Percentiles rank a stretch among this genome's conserved stretches.
These are phyloP conservation scores for Platycheirus albimanus DNA, from an alignment of 2,888 invertebrate species.

Conservation along the genomic window DNA sequence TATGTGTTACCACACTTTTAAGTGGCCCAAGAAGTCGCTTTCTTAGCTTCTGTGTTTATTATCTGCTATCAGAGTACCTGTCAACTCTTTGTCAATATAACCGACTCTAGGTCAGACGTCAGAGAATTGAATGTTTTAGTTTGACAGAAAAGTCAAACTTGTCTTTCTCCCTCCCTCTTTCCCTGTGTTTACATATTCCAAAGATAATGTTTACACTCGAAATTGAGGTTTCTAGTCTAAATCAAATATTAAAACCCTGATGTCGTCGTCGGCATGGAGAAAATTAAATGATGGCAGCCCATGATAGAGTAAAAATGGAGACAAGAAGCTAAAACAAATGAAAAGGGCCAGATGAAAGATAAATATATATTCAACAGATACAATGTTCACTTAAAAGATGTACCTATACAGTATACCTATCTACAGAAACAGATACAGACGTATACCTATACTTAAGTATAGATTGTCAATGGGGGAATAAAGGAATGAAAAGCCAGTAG, in stretches of 20 bases:
- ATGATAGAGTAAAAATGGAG: background rate
- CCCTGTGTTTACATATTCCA: background rate
- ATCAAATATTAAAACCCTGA: background rate
- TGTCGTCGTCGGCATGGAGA: too few relatives aligned
- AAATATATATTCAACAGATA: slow-evolving; percentile 5
- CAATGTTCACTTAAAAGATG: background rate
- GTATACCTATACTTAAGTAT: too few relatives aligned
- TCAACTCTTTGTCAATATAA: background rate
- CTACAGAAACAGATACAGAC: too few relatives aligned
- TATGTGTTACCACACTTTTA: background rate
- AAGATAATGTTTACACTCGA: background rate
- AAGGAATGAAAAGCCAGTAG: background rate
- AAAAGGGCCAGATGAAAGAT: background rate
- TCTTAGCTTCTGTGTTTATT: background rate
- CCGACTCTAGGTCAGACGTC: background rate
- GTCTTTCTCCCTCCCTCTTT: background rate
- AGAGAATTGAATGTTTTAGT: background rate
- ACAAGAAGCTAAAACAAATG: background rate
- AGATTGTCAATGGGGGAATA: background rate
- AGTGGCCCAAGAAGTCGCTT: too few relatives aligned
- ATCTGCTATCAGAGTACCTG: background rate
- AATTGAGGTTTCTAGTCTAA: background rate
- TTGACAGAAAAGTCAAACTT: background rate
- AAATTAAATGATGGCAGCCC: slow-evolving; percentile 1
- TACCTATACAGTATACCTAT: too few relatives aligned